Conservation (phyloP, 2,113 vertebrate genomes). For the Fregetta grallaria region DNA sequence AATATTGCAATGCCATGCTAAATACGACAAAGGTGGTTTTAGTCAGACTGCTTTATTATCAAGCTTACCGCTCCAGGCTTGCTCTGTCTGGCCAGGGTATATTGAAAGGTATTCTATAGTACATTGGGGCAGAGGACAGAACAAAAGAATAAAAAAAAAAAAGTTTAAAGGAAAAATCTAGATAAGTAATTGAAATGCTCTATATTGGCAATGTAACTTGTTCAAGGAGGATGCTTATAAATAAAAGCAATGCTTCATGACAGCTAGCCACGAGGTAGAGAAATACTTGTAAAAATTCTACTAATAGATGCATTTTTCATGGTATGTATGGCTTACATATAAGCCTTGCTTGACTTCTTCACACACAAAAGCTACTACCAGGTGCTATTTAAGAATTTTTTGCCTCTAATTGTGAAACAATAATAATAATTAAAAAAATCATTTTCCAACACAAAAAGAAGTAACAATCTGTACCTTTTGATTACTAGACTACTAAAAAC, state of each 20-base stretch:
- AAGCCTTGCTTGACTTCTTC: background rate
- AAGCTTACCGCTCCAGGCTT: conserved; percentile 94
- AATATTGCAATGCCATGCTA: conserved; percentile 66
- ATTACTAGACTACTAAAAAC: background rate
- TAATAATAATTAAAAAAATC: background rate
- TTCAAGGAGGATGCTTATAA: background rate
- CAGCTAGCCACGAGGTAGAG: background rate
- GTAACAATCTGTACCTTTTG: background rate
- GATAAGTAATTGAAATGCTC: conserved; percentile 1
- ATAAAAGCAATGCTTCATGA: conserved; percentile 1
- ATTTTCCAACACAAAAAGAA: background rate
- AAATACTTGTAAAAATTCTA: background rate
- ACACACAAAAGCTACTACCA: background rate
- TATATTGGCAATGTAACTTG: conserved; percentile 14
- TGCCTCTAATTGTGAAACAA: background rate
- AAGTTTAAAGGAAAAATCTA: conserved; percentile 25
- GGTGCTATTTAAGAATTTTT: background rate
- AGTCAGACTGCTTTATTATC: conserved; percentile 62
- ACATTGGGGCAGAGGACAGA: conserved; percentile 84
- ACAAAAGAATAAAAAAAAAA: conserved; percentile 72
- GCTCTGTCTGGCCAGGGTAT: conserved; percentile 98
- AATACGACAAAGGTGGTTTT: conserved; percentile 52
- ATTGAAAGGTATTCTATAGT: conserved; percentile 97
- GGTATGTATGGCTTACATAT: background rate
- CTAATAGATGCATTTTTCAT: background rate